These are phyloP conservation scores for Adelosebastes latens DNA, from an alignment of 2,797 vertebrate genomes.

Conservation along the genomic window DNA sequence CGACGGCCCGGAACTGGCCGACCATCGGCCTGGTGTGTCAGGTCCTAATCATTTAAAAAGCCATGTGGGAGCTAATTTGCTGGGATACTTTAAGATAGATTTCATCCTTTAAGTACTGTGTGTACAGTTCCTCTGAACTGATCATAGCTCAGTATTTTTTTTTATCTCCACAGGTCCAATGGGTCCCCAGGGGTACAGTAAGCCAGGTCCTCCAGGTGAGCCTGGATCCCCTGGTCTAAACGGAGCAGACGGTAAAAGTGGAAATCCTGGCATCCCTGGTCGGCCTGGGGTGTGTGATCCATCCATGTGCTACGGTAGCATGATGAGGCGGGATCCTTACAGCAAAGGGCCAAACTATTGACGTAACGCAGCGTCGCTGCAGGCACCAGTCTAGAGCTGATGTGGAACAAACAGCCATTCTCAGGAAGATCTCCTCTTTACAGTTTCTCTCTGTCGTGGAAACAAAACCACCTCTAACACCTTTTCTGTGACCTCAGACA, in stretches of 20 bases:
- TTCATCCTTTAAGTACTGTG: background rate
- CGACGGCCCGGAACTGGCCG: no score
- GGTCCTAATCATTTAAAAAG: background rate
- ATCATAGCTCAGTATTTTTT: slow-evolving; percentile 5
- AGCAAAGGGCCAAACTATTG: slow-evolving; percentile 98
- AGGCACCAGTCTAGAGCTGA: slow-evolving; percentile 68
- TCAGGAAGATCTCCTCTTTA: slow-evolving; percentile 92
- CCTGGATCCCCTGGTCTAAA: slow-evolving; percentile 88
- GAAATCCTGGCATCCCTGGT: slow-evolving; percentile 88
- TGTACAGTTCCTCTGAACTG: background rate
- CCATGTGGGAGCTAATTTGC: background rate
- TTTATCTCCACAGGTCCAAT: slow-evolving; percentile 84
- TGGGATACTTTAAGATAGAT: background rate
- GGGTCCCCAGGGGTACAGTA: slow-evolving; percentile 89
- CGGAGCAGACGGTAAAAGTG: slow-evolving; percentile 89
- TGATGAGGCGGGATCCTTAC: slow-evolving; percentile 91
- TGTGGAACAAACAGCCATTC: slow-evolving; percentile 78
- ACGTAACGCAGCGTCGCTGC: slow-evolving; percentile 58
- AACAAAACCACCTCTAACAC: slow-evolving; percentile 83
- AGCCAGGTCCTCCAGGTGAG: slow-evolving; percentile 88
- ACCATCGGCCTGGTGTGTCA: no score
- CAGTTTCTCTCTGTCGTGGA: slow-evolving; percentile 77
- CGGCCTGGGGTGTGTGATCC: slow-evolving; percentile 93
- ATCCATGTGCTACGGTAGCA: slow-evolving; percentile 90
- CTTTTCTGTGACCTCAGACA: slow-evolving; percentile 49